A percentile compares a stretch with the other conserved stretches of the same genome.
Conservation (phyloP, 2,797 vertebrate genomes). For the Notolabrus celidotus region DNA sequence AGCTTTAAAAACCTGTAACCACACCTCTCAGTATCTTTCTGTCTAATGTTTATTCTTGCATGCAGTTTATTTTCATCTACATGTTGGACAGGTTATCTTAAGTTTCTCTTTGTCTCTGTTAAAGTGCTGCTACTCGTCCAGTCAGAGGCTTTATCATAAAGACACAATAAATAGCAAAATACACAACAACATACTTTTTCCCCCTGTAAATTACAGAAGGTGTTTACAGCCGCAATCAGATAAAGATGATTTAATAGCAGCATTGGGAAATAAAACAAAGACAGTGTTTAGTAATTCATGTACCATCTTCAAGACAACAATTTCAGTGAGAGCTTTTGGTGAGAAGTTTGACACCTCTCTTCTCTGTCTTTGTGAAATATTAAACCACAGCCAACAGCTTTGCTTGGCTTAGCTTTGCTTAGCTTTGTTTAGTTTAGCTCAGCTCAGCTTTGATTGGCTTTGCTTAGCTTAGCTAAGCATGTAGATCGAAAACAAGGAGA, state of each 20-base stretch:
- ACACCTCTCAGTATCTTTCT: slow-evolving; percentile 1
- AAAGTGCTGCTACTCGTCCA: background rate
- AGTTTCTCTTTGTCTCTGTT: background rate
- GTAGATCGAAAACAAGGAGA: background rate
- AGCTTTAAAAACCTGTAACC: slow-evolving; percentile 14
- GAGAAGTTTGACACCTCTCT: background rate
- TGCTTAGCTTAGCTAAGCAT: background rate
- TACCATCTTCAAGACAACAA: no score
- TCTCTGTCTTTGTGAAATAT: no score
- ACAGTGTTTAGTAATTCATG: no score
- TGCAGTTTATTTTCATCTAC: background rate
- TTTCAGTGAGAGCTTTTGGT: background rate
- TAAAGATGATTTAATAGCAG: no score
- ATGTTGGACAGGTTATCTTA: background rate
- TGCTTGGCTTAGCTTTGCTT: no score
- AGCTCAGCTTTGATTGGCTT: background rate
- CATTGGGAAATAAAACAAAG: no score
- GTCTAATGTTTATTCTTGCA: background rate
- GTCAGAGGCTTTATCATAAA: slow-evolving; percentile 8
- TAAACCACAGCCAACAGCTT: background rate
- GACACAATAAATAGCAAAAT: background rate
- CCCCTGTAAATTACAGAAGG: no score
- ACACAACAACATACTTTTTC: no score
- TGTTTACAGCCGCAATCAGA: no score
- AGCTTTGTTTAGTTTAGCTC: background rate